Evolutionary conservation across 2,113 vertebrate genomes (phyloP).

Genomic region (Aptenodytes patagonicus): DNA sequence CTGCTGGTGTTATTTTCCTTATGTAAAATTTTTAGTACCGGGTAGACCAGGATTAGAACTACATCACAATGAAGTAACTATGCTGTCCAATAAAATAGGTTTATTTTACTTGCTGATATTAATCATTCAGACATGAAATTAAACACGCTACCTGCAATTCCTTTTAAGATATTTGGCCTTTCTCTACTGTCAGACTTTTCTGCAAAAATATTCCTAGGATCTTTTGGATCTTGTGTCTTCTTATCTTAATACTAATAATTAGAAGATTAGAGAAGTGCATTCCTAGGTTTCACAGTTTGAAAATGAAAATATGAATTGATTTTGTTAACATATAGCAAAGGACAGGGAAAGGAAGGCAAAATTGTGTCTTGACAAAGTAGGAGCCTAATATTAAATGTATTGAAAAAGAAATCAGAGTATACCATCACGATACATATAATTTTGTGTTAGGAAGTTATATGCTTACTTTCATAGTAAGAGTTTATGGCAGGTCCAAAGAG

Average conservation of each 20-base stretch:
- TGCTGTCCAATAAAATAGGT: background rate
- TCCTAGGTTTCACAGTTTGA: background rate
- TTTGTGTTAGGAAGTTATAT: background rate
- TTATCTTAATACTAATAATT: background rate
- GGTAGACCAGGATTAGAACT: background rate
- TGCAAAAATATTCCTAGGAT: background rate
- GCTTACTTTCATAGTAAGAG: background rate
- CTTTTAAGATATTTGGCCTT: background rate
- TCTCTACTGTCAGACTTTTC: background rate
- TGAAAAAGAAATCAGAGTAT: background rate
- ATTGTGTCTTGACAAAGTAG: background rate
- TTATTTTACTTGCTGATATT: background rate
- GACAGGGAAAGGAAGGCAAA: background rate
- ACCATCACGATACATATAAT: accelerated
- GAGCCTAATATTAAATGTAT: background rate
- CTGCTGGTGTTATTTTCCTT: background rate
- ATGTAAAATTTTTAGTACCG: background rate
- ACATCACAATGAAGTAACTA: background rate
- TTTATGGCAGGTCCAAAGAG: background rate
- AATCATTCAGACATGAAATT: background rate
- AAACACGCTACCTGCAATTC: background rate
- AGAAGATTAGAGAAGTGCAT: background rate
- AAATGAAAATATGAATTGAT: background rate
- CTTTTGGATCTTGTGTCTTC: background rate
- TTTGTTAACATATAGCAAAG: background rate